Base-by-base conservation (phyloP, 2,888 invertebrate genomes). In the Chromoteleia sp. region DNA sequence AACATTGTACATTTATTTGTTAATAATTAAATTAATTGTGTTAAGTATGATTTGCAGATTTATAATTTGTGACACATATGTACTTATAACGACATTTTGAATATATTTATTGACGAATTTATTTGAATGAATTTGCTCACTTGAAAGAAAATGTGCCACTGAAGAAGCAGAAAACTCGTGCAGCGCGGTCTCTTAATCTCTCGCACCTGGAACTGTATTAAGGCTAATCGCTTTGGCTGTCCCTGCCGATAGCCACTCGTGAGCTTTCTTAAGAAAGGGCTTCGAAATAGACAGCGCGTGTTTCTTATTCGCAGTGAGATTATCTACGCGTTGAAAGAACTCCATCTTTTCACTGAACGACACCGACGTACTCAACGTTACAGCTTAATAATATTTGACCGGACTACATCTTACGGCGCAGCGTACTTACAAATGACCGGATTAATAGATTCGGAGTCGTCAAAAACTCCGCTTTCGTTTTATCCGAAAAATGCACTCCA, bases 301-400 rank as follows among this genome's bases (percentile, higher is more conserved):
- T 87, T 87, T 87, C 86, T 85, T 84, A 87, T 87, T 86, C 86
- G 80, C 76, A 52, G 68, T 39, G 82, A 85, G 88, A 87, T 88
- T 85, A 88, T 87, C 86, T 85, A 39, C 15, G 29, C 15, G 67
- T 41, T 63, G 73, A 84, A 84, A 76, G 80, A 67, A 61, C 81
- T 77, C 71, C 33, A 48, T 39, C 41, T 54, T 48, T 59, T 50
- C 56, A 71, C 61, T 79, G 61, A 71, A 74, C 71, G 68, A 63
- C 41, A 12, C 68, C 81, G 81, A 71, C 79, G 41, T 58, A 61
- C 63, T 82, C 71, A 56, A 63, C 25, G 74, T 73, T 75, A 84
- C 77, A 82, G 85, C 85, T 85, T 88, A 89, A 88, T 88, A 87
- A 88, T 86, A 88, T 89, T 90, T 90, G 88, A 88, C 86, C 85